phyloP scores from a whole-genome alignment of 2,797 vertebrate species.

The Menidia menidia region DNA sequence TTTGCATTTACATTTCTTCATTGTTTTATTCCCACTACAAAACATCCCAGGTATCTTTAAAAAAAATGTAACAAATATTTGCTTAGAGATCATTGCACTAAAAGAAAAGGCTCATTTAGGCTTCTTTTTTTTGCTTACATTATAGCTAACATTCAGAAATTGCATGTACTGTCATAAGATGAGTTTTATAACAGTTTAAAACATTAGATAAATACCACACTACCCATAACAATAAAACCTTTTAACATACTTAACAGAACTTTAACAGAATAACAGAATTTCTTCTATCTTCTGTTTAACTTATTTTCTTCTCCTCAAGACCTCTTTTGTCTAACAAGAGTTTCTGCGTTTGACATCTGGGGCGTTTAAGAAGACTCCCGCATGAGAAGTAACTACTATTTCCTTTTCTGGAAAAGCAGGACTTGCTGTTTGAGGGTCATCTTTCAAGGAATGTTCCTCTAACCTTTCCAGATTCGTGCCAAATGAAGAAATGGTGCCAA shows the following conservation, averaged over 20 bases:
- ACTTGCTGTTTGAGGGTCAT: neutral
- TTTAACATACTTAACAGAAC: too few relatives aligned
- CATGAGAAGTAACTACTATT: neutral
- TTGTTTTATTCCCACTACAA: too few relatives aligned
- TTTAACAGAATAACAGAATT: too few relatives aligned
- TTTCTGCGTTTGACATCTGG: neutral
- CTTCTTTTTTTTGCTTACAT: neutral
- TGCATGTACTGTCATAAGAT: neutral
- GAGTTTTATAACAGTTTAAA: neutral
- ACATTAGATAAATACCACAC: neutral
- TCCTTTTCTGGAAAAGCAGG: neutral
- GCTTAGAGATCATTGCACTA: neutral
- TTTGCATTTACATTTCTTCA: too few relatives aligned
- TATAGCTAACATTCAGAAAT: neutral
- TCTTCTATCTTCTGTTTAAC: neutral
- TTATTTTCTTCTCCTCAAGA: neutral
- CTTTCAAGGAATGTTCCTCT: neutral
- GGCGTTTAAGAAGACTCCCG: neutral
- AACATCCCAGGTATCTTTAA: neutral
- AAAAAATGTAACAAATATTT: neutral
- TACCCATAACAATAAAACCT: neutral
- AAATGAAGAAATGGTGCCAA: constrained; percentile 15
- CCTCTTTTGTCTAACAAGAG: neutral
- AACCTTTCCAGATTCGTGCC: constrained; percentile 7
- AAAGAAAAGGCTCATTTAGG: too few relatives aligned